Percentiles rank a stretch among this genome's conserved stretches.
Conservation (phyloP, 2,113 vertebrate genomes). For the Archocentrus centrarchus region DNA sequence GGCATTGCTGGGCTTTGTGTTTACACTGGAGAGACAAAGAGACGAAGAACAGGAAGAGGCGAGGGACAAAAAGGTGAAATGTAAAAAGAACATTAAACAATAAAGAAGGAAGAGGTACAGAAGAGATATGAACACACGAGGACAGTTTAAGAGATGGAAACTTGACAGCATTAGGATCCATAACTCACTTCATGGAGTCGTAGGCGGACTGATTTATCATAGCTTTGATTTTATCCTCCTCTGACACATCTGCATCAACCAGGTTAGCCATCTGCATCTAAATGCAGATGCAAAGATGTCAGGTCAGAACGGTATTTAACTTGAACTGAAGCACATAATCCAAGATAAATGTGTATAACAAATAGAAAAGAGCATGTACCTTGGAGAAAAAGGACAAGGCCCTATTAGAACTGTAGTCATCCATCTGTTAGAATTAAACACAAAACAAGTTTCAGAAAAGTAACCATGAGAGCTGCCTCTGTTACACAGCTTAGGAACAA, state of each 20-base stretch:
- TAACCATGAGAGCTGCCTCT: background rate
- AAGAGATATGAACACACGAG: background rate
- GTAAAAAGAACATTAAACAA: background rate
- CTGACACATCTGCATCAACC: constrained; percentile 93
- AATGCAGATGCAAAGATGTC: constrained; percentile 41
- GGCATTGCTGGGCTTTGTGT: constrained; percentile 86
- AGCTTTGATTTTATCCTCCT: constrained; percentile 98
- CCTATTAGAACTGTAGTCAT: constrained; percentile 90
- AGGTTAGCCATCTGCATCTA: constrained; percentile 96
- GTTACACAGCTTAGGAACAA: background rate
- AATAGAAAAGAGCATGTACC: constrained; percentile 80
- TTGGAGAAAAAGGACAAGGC: constrained; percentile 93
- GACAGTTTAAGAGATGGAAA: background rate
- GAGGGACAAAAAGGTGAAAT: background rate
- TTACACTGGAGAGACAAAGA: constrained; percentile 81
- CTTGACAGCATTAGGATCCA: background rate
- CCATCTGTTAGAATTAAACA: constrained; percentile 96
- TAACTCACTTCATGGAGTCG: constrained; percentile 91
- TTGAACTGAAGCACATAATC: background rate
- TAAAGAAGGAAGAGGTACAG: background rate
- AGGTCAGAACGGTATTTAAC: background rate
- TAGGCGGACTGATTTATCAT: constrained; percentile 96
- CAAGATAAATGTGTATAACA: background rate
- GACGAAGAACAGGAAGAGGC: background rate
- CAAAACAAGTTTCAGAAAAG: constrained; percentile 65